phyloP scores from a whole-genome alignment of 2,888 invertebrate species.

The Patella depressa region DNA sequence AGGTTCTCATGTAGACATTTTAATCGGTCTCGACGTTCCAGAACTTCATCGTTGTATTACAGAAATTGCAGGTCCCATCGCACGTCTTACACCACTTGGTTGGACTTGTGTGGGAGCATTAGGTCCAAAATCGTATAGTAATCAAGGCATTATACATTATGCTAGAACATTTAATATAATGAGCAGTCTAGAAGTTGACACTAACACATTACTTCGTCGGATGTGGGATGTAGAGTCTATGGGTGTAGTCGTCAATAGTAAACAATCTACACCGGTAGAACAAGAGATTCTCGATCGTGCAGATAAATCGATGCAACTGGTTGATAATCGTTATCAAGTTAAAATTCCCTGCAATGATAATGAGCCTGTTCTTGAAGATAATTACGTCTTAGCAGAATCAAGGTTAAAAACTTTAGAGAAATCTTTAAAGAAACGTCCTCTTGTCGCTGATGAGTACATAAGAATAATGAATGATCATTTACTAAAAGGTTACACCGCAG shows the following conservation, averaged over 20 bases:
- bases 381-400: not conserved
- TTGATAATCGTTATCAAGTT: not conserved
- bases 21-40: not conserved
- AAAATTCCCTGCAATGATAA: not conserved
- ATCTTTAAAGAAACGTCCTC: not conserved
- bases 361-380: not conserved
- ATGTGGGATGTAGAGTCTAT: not conserved
- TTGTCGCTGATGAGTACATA: not conserved
- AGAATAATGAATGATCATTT: not conserved
- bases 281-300: not conserved
- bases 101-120: not conserved
- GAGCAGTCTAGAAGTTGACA: not conserved
- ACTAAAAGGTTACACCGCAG: not conserved
- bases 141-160: not conserved
- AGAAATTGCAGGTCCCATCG: not conserved
- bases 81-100: not conserved
- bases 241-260: not conserved
- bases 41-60: not conserved
- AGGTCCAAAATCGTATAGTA: too few relatives aligned
- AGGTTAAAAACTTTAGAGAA: not conserved
- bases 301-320: not conserved
- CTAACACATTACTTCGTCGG: not conserved
- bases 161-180: not conserved
- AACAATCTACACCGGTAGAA: not conserved
- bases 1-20: not conserved